A percentile compares a stretch with the other conserved stretches of the same genome.
These are phyloP conservation scores for Rhagoletis zephyria DNA, from an alignment of 1,140 invertebrate genomes.

Conservation along the genomic window DNA sequence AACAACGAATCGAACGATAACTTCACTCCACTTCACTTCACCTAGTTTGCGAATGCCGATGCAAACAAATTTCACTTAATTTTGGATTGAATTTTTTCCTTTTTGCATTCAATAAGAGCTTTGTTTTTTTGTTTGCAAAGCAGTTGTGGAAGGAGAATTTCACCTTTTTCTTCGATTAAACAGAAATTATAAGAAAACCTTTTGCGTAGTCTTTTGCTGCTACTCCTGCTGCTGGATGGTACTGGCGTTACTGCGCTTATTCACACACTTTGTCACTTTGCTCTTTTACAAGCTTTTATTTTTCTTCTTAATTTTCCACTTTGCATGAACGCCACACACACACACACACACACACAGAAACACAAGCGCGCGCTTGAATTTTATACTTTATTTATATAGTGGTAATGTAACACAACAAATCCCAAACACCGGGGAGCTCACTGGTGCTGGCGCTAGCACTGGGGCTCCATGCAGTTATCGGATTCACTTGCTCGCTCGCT, in stretches of 20 bases:
- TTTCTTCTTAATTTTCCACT: conserved; percentile 26
- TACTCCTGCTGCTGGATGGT: too few species aligned
- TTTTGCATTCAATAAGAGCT: not conserved
- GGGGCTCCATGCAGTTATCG: not conserved
- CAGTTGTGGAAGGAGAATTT: not conserved
- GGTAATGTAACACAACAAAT: conserved; percentile 4
- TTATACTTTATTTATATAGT: too few species aligned
- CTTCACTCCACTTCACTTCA: not conserved
- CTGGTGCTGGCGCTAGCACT: not conserved
- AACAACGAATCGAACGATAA: not conserved
- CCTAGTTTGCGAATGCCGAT: not conserved
- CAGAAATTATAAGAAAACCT: not conserved
- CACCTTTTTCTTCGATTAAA: not conserved
- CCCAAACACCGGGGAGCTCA: conserved; percentile 42
- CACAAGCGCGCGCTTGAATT: not conserved
- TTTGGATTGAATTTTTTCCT: not conserved
- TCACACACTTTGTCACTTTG: conserved; percentile 10
- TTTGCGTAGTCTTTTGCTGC: not conserved
- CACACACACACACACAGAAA: not conserved
- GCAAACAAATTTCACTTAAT: not conserved
- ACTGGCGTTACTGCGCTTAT: conserved; percentile 1
- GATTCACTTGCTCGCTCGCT: not conserved
- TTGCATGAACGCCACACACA: not conserved
- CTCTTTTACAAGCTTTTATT: not conserved
- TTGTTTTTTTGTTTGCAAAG: not conserved